Percentiles rank a stretch among this genome's conserved stretches.
These are phyloP conservation scores for Harpagoxenus sublaevis DNA, from an alignment of 2,888 invertebrate species.

Conservation along the genomic window DNA sequence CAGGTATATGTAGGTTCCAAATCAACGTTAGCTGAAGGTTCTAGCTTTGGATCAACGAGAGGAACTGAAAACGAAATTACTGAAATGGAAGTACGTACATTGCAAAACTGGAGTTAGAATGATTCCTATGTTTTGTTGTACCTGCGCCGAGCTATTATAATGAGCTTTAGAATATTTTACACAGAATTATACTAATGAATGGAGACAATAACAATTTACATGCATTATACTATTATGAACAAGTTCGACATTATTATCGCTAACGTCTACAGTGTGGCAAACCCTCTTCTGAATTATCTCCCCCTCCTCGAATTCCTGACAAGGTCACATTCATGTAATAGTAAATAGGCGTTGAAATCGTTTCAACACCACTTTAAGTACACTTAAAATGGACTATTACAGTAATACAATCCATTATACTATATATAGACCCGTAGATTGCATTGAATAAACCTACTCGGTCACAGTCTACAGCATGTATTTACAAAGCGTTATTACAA, in stretches of 20 bases:
- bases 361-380: conserved; percentile 78
- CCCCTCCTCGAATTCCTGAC: conserved; percentile 81
- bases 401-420: conserved; percentile 60
- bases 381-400: conserved; percentile 76
- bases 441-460: conserved; percentile 35
- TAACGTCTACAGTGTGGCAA: conserved; percentile 61
- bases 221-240: conserved; percentile 33
- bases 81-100: conserved; percentile 82
- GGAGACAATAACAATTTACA: conserved; percentile 40
- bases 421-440: conserved; percentile 43
- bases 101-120: conserved; percentile 54
- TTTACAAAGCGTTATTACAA: background rate
- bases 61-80: conserved; percentile 83
- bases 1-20: conserved; percentile 85
- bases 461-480: background rate
- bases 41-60: conserved; percentile 81
- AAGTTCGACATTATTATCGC: conserved; percentile 41
- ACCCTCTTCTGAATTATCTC: conserved; percentile 73
- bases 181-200: conserved; percentile 4
- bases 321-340: conserved; percentile 84
- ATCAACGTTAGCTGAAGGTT: conserved; percentile 82
- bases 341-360: conserved; percentile 81
- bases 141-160: background rate
- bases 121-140: conserved; percentile 49
- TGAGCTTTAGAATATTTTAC: background rate